phyloP scores from a whole-genome alignment of 2,113 vertebrate genomes.

The Hyla sarda region DNA sequence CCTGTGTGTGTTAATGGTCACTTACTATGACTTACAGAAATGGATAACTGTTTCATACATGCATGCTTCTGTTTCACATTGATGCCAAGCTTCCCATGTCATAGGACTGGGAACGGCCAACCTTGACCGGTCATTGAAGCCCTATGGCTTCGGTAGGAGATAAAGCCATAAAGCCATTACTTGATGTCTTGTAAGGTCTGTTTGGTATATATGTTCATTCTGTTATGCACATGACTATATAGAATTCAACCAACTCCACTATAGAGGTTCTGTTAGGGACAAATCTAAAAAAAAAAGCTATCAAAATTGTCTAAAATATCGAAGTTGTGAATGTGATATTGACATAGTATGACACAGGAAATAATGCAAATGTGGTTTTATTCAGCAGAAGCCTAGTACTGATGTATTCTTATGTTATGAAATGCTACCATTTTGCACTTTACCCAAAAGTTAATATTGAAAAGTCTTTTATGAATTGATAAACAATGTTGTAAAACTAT shows the following conservation, averaged over 20 bases:
- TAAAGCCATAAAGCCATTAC: slow-evolving; percentile 57
- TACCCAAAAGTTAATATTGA: not conserved
- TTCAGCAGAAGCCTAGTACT: slow-evolving; percentile 9
- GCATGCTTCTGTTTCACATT: slow-evolving; percentile 54
- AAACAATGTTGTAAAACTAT: not conserved
- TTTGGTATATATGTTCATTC: slow-evolving; percentile 36
- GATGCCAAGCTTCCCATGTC: slow-evolving; percentile 52
- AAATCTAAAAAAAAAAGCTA: slow-evolving; percentile 41
- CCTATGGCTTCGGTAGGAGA: slow-evolving; percentile 54
- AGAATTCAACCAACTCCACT: slow-evolving; percentile 26
- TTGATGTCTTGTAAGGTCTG: slow-evolving; percentile 44
- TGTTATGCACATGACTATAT: slow-evolving; percentile 36
- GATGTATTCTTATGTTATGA: not conserved
- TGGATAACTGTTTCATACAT: slow-evolving; percentile 50
- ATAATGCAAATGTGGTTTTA: slow-evolving; percentile 26
- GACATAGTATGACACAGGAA: not conserved
- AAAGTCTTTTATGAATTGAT: too few species aligned
- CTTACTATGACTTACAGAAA: slow-evolving; percentile 22
- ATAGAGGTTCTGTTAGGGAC: slow-evolving; percentile 23
- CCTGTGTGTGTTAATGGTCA: slow-evolving; percentile 26
- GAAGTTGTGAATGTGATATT: slow-evolving; percentile 23
- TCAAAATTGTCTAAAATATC: not conserved
- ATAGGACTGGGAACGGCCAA: slow-evolving; percentile 41
- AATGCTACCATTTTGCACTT: slow-evolving; percentile 11
- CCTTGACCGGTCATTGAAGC: slow-evolving; percentile 53